Evolutionary conservation across 2,797 vertebrate genomes (phyloP), one percentile per base, ranked within the genome.

Genomic region (Cichlasoma orientale): DNA sequence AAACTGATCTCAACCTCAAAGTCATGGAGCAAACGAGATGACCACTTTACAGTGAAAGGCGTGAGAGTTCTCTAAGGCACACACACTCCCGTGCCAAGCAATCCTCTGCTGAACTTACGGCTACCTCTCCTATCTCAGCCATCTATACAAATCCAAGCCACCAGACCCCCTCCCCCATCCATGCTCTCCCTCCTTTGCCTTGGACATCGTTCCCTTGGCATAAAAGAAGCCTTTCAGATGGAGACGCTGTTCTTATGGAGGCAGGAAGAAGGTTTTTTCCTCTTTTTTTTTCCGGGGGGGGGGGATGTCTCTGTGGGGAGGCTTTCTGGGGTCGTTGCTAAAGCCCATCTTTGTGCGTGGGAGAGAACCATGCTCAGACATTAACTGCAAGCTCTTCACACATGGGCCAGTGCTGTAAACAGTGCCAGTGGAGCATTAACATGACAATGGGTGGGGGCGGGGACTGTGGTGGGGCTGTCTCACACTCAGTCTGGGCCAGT

Each of bases 381-480:
- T 95, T 94, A 93, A 94, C 94, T 92, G 91, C 88, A 88, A 94
- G 92, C 90, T 91, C 91, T 93, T 95, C 93, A 95, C 93, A 95
- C 90, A 90, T 94, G 84, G 87, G 86, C 90, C 93, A 90, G 87
- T 74, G 89, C 93, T 94, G 79, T 89, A 92, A 90, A 91, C 92
- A 84, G 85, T 93, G 93, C 93, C 93, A 95, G 89, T 84, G 88
- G 87, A 80, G 84, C 73, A 95, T 96, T 95, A 95, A 91, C 95
- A 96, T 96, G 85, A 96, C 95, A 96, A 96, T 93, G 78, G 78
- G 52, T 69, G 77, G 80, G 80, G 88, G 56, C 36, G 47, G 78
- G 77, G 33, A 80, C 58, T 57, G 88, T 57, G 75, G 72, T 77
- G 84, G 82, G 82, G 59, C 76, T 79, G 90, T 89, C 84, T 94